Evolutionary conservation across 2,113 vertebrate species (phyloP), one percentile per base, ranked within the genome.

Genomic region (Ochotona princeps): DNA sequence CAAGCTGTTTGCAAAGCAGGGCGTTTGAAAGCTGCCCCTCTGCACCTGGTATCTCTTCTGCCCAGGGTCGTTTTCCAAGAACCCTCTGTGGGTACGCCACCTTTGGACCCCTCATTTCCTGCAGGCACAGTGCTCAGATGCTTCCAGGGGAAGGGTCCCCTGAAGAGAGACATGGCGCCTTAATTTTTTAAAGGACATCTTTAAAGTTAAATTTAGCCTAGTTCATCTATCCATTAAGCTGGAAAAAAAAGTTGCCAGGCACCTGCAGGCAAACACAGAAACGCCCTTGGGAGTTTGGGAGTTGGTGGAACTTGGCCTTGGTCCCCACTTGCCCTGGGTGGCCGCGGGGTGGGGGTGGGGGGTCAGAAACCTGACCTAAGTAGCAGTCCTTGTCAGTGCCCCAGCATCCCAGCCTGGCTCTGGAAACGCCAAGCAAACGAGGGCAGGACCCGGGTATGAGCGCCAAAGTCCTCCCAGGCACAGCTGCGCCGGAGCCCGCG

Each of bases 231-330:
- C 83, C 89, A 95, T 87, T 84, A 91, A 91, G 92, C 38, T 60
- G 95, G 90, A 92, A 95, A 95, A 95, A 94, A 93, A 95, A 95
- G 96, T 97, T 96, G 89, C 69, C 87, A 91, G 73, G 73, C 87
- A 96, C 84, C 93, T 90, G 81, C 89, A 38, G 20, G 61, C 28
- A 83, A n/a, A 65, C 86, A 35, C 2, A 83, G 78, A 84, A 85
- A 72, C 75, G 73, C 84, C 84, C 49, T 17, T 70, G 78, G 76
- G 87, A 82, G 57, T 25, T 79, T 87, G 78, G 38, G 38, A 44
- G 38, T 44, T 44, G 38, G 38, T 67, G 69, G 93, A 94, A 91
- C 72, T 65, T 7, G 20, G 73, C 44, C 69, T 83, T 63, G 78
- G 60, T 44, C 38, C 38, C 38, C 38, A 44, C 38, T 44, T 44